A percentile compares a stretch with the other conserved stretches of the same genome.
phyloP scores from a whole-genome alignment of 2,113 vertebrate genomes.

The Hydrochoerus hydrochaeris region DNA sequence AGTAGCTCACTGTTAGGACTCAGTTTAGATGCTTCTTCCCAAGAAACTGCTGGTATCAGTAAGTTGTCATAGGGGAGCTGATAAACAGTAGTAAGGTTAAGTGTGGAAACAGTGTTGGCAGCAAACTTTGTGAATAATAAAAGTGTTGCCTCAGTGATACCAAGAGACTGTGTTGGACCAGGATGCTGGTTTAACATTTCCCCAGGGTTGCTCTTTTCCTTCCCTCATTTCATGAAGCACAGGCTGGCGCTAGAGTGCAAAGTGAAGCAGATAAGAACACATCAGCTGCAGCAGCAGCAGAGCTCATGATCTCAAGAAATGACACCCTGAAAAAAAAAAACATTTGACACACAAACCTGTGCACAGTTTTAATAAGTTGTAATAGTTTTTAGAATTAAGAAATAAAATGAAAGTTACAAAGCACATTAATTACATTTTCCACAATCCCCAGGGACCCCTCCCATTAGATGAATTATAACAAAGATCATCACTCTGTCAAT shows the following conservation, averaged over 20 bases:
- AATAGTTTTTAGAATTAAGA: background rate
- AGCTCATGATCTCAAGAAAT: background rate
- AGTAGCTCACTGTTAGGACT: background rate
- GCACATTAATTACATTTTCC: background rate
- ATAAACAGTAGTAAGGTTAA: background rate
- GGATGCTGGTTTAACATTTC: too few species aligned
- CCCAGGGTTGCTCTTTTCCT: too few species aligned
- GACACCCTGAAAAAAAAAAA: background rate
- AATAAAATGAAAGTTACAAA: background rate
- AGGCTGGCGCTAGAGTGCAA: too few species aligned
- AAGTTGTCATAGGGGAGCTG: background rate
- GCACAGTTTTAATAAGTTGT: background rate
- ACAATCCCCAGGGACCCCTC: background rate
- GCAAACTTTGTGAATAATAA: conserved; percentile 41
- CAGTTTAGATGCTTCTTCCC: background rate
- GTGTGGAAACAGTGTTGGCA: background rate
- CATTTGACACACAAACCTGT: background rate
- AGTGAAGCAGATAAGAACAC: too few species aligned
- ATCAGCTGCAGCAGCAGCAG: too few species aligned
- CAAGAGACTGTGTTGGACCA: background rate
- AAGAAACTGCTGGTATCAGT: background rate
- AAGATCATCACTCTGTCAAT: background rate
- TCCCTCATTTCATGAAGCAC: too few species aligned
- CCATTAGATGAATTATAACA: too few species aligned
- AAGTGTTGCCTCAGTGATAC: conserved; percentile 16